Conservation (phyloP, 2,888 invertebrate genomes). For the Gasteruption jaculator region DNA sequence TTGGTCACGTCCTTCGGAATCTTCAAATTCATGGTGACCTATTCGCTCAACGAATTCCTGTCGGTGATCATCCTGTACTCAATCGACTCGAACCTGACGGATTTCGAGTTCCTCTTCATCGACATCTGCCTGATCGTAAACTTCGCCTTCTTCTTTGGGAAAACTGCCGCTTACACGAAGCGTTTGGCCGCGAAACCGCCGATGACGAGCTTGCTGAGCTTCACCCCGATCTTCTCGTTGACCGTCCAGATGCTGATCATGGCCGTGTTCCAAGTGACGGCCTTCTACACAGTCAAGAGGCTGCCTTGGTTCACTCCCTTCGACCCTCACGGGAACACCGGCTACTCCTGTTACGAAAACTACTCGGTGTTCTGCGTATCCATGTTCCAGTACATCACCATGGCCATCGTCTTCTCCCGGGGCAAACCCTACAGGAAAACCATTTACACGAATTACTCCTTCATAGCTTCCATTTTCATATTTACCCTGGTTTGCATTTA, state of each 20-base stretch:
- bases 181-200: conserved; percentile 55
- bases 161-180: conserved; percentile 55
- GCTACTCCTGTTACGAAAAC: conserved; percentile 58
- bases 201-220: conserved; percentile 54
- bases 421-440: conserved; percentile 64
- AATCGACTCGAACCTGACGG: conserved; percentile 61
- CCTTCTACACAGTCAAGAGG: conserved; percentile 53
- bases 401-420: conserved; percentile 62
- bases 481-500: conserved; percentile 55
- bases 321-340: conserved; percentile 41
- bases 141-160: conserved; percentile 64
- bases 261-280: conserved; percentile 51
- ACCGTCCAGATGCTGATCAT: conserved; percentile 55
- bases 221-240: conserved; percentile 56
- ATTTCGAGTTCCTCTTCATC: conserved; percentile 64
- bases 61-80: conserved; percentile 75
- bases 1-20: conserved; percentile 86
- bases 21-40: conserved; percentile 88
- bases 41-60: conserved; percentile 84
- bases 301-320: conserved; percentile 59
- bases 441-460: conserved; percentile 59
- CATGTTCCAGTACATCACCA: conserved; percentile 63
- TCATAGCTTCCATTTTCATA: conserved; percentile 53
- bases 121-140: conserved; percentile 62
- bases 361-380: conserved; percentile 62